Evolutionary conservation across 2,113 vertebrate species (phyloP), one percentile per base, ranked within the genome.

Genomic region (Hippoglossus stenolepis): DNA sequence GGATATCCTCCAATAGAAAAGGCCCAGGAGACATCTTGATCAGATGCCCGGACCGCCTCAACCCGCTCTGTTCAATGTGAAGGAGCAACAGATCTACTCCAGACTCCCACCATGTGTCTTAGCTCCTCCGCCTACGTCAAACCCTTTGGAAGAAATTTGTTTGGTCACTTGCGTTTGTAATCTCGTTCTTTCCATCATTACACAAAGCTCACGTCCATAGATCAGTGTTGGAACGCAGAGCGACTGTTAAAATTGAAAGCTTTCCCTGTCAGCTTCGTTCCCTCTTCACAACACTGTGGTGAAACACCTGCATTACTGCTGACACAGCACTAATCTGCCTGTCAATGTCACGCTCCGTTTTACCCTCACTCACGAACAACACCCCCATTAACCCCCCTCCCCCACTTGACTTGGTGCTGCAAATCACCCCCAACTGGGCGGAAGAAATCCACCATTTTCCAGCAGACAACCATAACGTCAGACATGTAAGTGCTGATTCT

Each of bases 241-340:
- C 3, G 10, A 61, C 26, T 61, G 15, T 61, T n/a, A 56, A 20
- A 61, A 38, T 8, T n/a, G 3, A 61, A 61, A 62, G 12, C 31
- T 11, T 62, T 13, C 17, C 35, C 38, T 21, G 21, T 11, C 20
- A 10, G 40, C 8, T 12, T 2, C 1, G 21, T 35, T 63, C n/a
- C 21, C 5, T 31, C 47, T 28, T 21, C 4, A 51, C 45, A 45
- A 49, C 64, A 65, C 7, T 28, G 24, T 20, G 8, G 17, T 6
- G 15, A 9, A 10, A 2, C 23, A 47, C 10, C 45, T 66, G 21
- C 12, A 35, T 28, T 28, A 53, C 4, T n/a, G 47, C 24, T 67
- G 65, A 67, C 65, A 31, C 23, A n/a, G 65, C 65, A 53, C 65
- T 23, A 53, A 53, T 14, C 47, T 20, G 45, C 23, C 47, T n/a